Evolutionary conservation across 2,797 vertebrate species (phyloP).

Genomic region (Luscinia luscinia): DNA sequence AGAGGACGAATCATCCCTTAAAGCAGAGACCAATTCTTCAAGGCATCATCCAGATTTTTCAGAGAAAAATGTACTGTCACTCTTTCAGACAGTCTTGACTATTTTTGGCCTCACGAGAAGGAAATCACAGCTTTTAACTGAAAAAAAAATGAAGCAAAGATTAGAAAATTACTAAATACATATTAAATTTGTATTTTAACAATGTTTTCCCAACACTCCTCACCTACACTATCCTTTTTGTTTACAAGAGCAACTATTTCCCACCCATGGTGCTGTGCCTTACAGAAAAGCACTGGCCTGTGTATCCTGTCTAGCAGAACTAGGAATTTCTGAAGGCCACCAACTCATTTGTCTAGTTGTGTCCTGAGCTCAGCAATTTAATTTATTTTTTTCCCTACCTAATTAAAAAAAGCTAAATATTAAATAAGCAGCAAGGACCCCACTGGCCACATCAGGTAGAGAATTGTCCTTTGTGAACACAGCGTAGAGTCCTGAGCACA

Average conservation of each 20-base stretch:
- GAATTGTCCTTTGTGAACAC: not conserved
- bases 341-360: not conserved
- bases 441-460: not conserved
- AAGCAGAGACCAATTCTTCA: not conserved
- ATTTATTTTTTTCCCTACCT: not conserved
- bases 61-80: not conserved
- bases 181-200: not conserved
- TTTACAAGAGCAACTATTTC: not conserved
- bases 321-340: not conserved
- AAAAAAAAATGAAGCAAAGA: constrained; percentile 24
- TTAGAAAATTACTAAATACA: not conserved
- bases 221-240: not conserved
- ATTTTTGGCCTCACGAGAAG: not conserved
- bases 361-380: not conserved
- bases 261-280: not conserved
- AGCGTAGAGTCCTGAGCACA: not conserved
- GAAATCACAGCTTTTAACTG: constrained; percentile 3
- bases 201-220: not conserved
- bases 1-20: not conserved
- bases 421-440: not conserved
- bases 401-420: not conserved
- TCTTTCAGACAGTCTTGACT: not conserved
- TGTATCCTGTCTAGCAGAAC: not conserved
- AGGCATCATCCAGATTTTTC: not conserved
- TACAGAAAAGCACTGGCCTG: not conserved